A percentile compares a stretch with the other conserved stretches of the same genome.
Conservation (phyloP, 1,140 invertebrate species). For the Coelopa frigida region DNA sequence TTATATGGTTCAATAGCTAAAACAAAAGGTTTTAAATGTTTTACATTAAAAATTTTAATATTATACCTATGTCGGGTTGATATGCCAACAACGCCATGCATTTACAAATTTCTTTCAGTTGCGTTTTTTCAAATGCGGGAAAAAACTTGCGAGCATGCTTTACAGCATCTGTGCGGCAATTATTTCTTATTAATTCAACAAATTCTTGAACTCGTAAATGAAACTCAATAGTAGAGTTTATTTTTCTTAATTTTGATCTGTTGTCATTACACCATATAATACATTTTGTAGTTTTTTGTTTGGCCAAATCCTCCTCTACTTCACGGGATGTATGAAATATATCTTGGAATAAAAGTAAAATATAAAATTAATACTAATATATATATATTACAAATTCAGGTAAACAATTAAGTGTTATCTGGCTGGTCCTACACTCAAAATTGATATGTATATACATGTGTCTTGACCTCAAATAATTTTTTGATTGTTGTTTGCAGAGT, state of each 20-base stretch:
- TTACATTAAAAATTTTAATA: too few relatives aligned
- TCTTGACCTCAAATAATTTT: too few relatives aligned
- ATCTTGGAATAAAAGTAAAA: too few relatives aligned
- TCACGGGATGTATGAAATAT: conserved; percentile 84
- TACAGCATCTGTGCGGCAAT: conserved; percentile 82
- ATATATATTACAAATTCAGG: too few relatives aligned
- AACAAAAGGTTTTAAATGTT: too few relatives aligned
- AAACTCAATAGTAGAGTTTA: conserved; percentile 84
- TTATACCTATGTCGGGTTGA: conserved; percentile 65
- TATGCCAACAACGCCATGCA: conserved; percentile 94
- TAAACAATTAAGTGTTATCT: too few relatives aligned
- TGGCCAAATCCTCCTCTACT: conserved; percentile 70
- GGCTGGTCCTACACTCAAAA: too few relatives aligned
- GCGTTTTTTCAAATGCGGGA: conserved; percentile 75
- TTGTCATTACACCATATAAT: conserved; percentile 95
- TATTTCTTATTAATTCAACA: conserved; percentile 83
- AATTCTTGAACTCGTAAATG: conserved; percentile 92
- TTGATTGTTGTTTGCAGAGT: too few relatives aligned
- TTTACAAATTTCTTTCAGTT: conserved; percentile 80
- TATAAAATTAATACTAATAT: too few relatives aligned
- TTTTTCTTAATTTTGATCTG: conserved; percentile 88
- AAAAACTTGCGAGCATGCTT: conserved; percentile 91
- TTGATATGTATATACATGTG: too few relatives aligned
- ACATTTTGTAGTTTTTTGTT: conserved; percentile 78
- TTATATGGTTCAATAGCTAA: conserved; percentile 54